Conservation (phyloP, 1,140 invertebrate genomes). For the Meloidogyne floridensis region DNA sequence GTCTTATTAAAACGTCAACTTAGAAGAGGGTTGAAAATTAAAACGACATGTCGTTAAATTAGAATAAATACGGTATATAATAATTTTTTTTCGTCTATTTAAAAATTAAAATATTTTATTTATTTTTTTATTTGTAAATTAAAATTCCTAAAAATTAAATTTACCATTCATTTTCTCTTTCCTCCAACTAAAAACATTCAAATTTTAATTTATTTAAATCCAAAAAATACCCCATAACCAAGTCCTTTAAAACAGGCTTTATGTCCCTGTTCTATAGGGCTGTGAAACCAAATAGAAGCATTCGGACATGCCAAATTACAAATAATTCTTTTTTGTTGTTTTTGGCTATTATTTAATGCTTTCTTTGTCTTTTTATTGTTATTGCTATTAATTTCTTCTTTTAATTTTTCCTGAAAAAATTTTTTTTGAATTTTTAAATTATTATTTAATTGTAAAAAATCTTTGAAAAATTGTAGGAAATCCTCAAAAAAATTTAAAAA, state of each 20-base stretch:
- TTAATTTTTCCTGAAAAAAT: background rate
- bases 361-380: constrained; percentile 17
- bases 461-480: too few species aligned
- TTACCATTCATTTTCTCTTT: constrained; percentile 48
- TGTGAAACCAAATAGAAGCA: constrained; percentile 64
- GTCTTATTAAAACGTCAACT: too few species aligned
- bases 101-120: too few species aligned
- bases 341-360: constrained; percentile 49
- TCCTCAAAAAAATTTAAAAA: too few species aligned
- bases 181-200: constrained; percentile 46
- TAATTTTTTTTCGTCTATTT: too few species aligned
- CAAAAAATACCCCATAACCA: constrained; percentile 43
- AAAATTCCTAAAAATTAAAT: background rate
- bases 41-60: too few species aligned
- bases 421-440: too few species aligned
- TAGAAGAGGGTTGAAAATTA: too few species aligned
- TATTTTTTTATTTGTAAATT: background rate
- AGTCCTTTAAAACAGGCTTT: constrained; percentile 63
- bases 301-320: constrained; percentile 64
- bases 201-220: too few species aligned
- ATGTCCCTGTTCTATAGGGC: constrained; percentile 61
- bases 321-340: constrained; percentile 59
- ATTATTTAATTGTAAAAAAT: too few species aligned
- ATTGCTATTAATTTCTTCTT: background rate
- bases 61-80: too few species aligned